These are phyloP conservation scores for Philopedon plagiatum DNA, from an alignment of 2,888 invertebrate genomes.

Conservation along the genomic window DNA sequence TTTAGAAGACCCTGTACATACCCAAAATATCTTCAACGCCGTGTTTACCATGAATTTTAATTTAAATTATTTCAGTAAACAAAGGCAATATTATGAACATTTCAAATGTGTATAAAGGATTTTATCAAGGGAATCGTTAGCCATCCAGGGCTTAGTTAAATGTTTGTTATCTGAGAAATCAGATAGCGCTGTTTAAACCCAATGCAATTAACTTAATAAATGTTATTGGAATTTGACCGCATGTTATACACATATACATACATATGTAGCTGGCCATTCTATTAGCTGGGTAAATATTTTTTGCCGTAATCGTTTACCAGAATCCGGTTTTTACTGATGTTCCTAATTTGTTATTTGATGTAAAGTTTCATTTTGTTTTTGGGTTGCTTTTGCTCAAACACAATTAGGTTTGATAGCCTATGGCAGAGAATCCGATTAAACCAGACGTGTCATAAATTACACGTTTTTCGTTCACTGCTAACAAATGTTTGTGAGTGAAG, in stretches of 20 bases:
- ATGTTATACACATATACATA: conserved; percentile 21
- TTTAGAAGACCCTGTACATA: too few relatives aligned
- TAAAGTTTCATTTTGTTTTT: conserved; percentile 36
- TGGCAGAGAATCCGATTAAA: conserved; percentile 34
- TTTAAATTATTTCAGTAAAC: conserved; percentile 8
- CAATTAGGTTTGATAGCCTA: conserved; percentile 37
- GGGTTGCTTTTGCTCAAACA: conserved; percentile 36
- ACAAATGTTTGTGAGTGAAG: not conserved
- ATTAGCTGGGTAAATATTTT: conserved; percentile 29
- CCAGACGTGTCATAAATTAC: conserved; percentile 30
- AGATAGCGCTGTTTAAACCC: conserved; percentile 20
- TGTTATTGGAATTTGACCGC: conserved; percentile 18
- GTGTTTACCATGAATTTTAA: conserved; percentile 4
- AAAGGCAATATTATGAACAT: not conserved
- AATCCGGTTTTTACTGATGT: conserved; percentile 34
- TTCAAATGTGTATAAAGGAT: conserved; percentile 2
- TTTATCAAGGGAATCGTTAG: conserved; percentile 6
- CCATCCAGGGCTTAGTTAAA: conserved; percentile 10
- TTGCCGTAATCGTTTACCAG: conserved; percentile 16
- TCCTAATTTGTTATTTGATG: conserved; percentile 44
- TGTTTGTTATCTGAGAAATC: conserved; percentile 27
- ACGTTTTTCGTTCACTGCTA: conserved; percentile 10
- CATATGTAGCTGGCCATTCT: conserved; percentile 17
- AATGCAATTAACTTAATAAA: conserved; percentile 32
- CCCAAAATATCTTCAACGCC: too few relatives aligned